These are phyloP conservation scores for Amphipyra tragopoginis DNA, from an alignment of 2,888 invertebrate species.

Conservation along the genomic window DNA sequence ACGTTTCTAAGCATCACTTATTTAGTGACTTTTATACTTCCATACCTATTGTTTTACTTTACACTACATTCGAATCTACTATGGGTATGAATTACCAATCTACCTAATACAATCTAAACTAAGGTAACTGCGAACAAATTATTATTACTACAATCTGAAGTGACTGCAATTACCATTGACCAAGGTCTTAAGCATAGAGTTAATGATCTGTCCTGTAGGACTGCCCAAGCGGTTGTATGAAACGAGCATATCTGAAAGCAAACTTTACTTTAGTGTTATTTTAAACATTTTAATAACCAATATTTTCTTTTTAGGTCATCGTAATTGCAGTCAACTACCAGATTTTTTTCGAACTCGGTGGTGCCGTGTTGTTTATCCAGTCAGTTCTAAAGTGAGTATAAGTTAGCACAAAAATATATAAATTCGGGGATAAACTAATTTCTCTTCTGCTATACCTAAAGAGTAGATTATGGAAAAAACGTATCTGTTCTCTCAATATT, in stretches of 20 bases:
- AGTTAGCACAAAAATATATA: too few species aligned
- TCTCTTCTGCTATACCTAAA: too few species aligned
- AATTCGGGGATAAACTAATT: too few species aligned
- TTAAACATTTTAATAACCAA: not conserved
- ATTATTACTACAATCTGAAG: constrained; percentile 45
- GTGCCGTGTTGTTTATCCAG: not conserved
- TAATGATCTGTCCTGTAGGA: constrained; percentile 78
- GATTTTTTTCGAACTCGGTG: not conserved
- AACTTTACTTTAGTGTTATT: constrained; percentile 65
- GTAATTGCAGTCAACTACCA: constrained; percentile 67
- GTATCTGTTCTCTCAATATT: not conserved
- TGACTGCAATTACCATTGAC: constrained; percentile 83
- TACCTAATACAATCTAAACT: constrained; percentile 25
- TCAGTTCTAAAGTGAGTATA: not conserved
- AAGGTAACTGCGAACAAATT: constrained; percentile 4
- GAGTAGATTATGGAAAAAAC: too few species aligned
- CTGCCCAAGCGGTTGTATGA: constrained; percentile 72
- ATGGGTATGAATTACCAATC: constrained; percentile 7
- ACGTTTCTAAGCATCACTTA: not conserved
- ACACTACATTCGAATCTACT: constrained; percentile 3
- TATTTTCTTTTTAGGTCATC: constrained; percentile 12
- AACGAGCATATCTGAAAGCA: constrained; percentile 85
- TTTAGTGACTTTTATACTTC: not conserved
- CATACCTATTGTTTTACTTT: not conserved
- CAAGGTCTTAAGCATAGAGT: constrained; percentile 76